A percentile compares a stretch with the other conserved stretches of the same genome.
Evolutionary conservation across 2,888 invertebrate genomes (phyloP).

Genomic region (Zonitis immaculata): DNA sequence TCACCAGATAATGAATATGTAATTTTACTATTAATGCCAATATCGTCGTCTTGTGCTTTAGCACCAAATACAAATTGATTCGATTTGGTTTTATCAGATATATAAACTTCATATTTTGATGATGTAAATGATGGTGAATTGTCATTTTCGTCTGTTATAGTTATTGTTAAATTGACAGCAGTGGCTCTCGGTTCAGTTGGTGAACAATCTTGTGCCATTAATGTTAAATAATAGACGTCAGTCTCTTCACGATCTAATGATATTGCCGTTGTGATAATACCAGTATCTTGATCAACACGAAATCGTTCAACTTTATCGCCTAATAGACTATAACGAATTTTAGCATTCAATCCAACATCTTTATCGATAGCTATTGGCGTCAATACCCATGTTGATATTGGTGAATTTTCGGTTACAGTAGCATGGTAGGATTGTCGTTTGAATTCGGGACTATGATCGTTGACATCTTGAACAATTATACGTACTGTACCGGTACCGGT

Average conservation of each 20-base stretch:
- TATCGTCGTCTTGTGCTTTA: conserved; percentile 78
- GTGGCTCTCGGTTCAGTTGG: conserved; percentile 79
- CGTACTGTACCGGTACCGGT: conserved; percentile 89
- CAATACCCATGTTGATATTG: conserved; percentile 71
- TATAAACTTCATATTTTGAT: conserved; percentile 70
- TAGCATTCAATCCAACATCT: conserved; percentile 80
- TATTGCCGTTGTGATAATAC: conserved; percentile 69
- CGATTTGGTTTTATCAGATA: conserved; percentile 73
- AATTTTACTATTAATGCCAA: conserved; percentile 76
- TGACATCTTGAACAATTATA: conserved; percentile 88
- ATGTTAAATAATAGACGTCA: conserved; percentile 69
- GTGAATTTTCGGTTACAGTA: conserved; percentile 75
- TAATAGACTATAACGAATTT: conserved; percentile 77
- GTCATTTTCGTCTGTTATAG: conserved; percentile 78
- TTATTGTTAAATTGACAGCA: conserved; percentile 76
- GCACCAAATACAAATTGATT: conserved; percentile 90
- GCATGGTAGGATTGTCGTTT: conserved; percentile 75
- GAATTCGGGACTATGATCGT: conserved; percentile 90
- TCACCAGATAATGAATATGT: conserved; percentile 72
- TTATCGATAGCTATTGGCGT: conserved; percentile 75
- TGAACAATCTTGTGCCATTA: conserved; percentile 86
- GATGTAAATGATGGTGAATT: conserved; percentile 75
- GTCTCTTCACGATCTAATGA: conserved; percentile 76
- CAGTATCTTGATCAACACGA: conserved; percentile 70
- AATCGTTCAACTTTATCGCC: conserved; percentile 81